These are phyloP conservation scores for Pitta sordida DNA, from an alignment of 2,113 vertebrate species.

Conservation along the genomic window DNA sequence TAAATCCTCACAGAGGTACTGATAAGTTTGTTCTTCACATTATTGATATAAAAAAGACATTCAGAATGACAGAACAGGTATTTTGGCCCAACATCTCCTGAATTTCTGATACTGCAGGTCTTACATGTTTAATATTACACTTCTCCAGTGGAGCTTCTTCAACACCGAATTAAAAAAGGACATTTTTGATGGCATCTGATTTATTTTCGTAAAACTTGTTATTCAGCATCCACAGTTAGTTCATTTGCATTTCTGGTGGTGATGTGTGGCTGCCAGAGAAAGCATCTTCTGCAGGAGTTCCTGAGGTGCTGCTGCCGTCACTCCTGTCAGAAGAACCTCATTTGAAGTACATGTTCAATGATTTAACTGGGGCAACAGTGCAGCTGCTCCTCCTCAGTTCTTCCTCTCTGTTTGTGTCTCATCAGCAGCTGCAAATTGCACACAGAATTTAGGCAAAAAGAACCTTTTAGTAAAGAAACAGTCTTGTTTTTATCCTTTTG, in stretches of 20 bases:
- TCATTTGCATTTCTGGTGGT: not conserved
- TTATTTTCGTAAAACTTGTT: not conserved
- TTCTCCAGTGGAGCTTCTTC: not conserved
- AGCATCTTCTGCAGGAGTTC: not conserved
- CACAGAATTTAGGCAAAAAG: not conserved
- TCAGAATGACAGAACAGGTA: not conserved
- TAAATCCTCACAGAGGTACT: slow-evolving; percentile 12
- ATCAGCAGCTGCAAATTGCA: not conserved
- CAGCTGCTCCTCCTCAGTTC: slow-evolving; percentile 23
- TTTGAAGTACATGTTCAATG: not conserved
- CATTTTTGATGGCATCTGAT: not conserved
- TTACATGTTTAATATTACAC: not conserved
- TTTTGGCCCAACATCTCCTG: not conserved
- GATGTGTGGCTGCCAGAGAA: not conserved
- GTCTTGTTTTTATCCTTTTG: not conserved
- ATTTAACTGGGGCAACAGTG: not conserved
- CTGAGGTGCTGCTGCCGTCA: not conserved
- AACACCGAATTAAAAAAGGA: not conserved
- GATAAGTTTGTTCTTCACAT: not conserved
- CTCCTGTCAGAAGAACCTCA: not conserved
- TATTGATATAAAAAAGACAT: not conserved
- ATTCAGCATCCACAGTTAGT: not conserved
- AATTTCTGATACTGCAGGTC: not conserved
- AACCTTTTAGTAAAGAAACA: not conserved
- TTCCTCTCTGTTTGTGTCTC: not conserved